Conservation (phyloP, 2,888 invertebrate species). For the Unio pictorum region DNA sequence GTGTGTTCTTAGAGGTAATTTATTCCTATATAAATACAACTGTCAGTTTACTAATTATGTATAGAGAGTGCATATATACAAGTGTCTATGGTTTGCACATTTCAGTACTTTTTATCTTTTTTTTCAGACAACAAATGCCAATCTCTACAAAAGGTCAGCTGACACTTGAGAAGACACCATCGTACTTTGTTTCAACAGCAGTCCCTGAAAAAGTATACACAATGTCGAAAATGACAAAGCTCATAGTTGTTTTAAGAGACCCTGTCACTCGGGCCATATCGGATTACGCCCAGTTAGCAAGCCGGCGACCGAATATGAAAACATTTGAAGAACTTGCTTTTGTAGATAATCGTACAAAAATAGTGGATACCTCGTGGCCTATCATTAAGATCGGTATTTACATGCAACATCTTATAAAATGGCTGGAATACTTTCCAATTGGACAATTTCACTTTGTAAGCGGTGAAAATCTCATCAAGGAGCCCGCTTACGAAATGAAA, state of each 20-base stretch:
- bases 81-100: no score
- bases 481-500: slow-evolving; percentile 90
- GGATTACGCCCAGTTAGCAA: slow-evolving; percentile 87
- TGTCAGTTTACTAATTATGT: no score
- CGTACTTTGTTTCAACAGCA: slow-evolving; percentile 90
- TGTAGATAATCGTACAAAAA: slow-evolving; percentile 81
- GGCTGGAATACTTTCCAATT: slow-evolving; percentile 88
- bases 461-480: slow-evolving; percentile 87
- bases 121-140: slow-evolving; percentile 85
- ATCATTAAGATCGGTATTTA: slow-evolving; percentile 86
- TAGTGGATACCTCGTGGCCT: slow-evolving; percentile 86
- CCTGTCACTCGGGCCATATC: slow-evolving; percentile 93
- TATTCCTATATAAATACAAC: no score
- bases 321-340: slow-evolving; percentile 67
- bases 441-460: slow-evolving; percentile 88
- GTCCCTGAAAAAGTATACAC: slow-evolving; percentile 86
- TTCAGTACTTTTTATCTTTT: slow-evolving; percentile 20
- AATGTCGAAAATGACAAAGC: slow-evolving; percentile 87
- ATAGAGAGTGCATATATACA: no score
- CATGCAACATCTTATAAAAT: slow-evolving; percentile 84
- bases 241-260: slow-evolving; percentile 90
- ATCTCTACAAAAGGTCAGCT: slow-evolving; percentile 87
- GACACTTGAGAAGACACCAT: slow-evolving; percentile 95
- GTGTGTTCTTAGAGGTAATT: no score
- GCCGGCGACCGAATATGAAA: slow-evolving; percentile 52